Evolutionary conservation across 37 sponge, comb jelly and placozoan species (phyloP), one percentile per base, ranked within the genome.

Genomic region (Cliona cf. orientalis): DNA sequence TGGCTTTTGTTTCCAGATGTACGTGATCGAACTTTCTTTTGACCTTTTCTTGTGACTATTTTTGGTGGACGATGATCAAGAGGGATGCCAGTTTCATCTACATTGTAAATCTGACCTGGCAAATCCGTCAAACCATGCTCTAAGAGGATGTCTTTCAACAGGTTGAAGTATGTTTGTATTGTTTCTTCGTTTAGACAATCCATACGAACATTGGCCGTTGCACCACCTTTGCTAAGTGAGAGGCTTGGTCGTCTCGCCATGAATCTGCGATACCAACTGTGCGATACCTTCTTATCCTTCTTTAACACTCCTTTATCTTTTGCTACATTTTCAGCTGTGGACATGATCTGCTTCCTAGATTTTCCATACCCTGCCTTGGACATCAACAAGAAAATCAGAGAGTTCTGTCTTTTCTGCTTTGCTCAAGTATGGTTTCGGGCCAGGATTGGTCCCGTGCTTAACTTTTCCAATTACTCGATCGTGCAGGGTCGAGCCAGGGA

Each of bases 1-100:
- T 82, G 82, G 39, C 46, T 40, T 69, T 86, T 79, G 7, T 38
- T 69, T 3, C 74, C 80, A 46, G 74, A 71, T 11, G 66, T 38
- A 1, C 42, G 31, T 41, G 46, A 77, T 1, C 67, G 28, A 4
- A 78, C 74, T 39, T 87, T 79, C 31, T 63, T 87, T 35, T 40
- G 26, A 3, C 76, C 82, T 55, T 35, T 81, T 6, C 28, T 12
- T 11, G 81, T 67, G 2, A 87, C 76, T 45, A 73, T 53, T 11
- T 56, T 79, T 3, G 69, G 80, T 4, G 81, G 29, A n/a, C 61
- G 14, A 11, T 5, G 67, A 3, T 80, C 69, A 3, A 87, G 41
- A 2, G 88, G 88, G 42, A 87, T 73, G 5, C 88, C 81, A 2
- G 42, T 80, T 58, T 87, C 75, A 59, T 87, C 88, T 40, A 58